Conservation (phyloP, 2,797 vertebrate species). For the Argyrosomus regius region DNA sequence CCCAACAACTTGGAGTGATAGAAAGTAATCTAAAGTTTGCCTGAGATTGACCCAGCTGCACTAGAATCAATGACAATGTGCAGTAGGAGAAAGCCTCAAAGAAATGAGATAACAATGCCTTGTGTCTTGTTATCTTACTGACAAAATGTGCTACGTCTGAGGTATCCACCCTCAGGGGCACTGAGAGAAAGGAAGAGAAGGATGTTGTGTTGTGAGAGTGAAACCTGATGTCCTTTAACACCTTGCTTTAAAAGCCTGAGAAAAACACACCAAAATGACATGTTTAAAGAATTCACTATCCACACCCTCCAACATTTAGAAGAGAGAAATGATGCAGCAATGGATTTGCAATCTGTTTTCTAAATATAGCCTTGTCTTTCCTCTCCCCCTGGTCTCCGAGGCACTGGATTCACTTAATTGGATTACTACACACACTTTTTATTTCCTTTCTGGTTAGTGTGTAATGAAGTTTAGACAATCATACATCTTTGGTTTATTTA, state of each 20-base stretch:
- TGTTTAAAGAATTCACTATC: slow-evolving; percentile 12
- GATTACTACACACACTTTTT: slow-evolving; percentile 76
- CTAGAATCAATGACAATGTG: slow-evolving; percentile 62
- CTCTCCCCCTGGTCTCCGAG: slow-evolving; percentile 50
- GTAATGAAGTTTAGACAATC: slow-evolving; percentile 72
- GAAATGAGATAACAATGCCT: slow-evolving; percentile 65
- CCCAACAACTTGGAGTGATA: slow-evolving; percentile 53
- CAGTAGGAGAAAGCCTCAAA: slow-evolving; percentile 45
- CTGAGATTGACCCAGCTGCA: slow-evolving; percentile 48
- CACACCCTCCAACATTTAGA: slow-evolving; percentile 27
- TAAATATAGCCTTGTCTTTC: slow-evolving; percentile 73
- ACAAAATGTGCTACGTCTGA: slow-evolving; percentile 48
- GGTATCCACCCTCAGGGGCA: slow-evolving; percentile 38
- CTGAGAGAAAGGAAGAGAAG: slow-evolving; percentile 5
- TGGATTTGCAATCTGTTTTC: slow-evolving; percentile 61
- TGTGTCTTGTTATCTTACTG: slow-evolving; percentile 64
- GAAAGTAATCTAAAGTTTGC: slow-evolving; percentile 74
- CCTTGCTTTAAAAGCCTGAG: not conserved
- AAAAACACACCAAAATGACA: slow-evolving; percentile 14
- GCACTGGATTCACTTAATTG: slow-evolving; percentile 69
- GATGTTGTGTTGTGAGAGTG: not conserved
- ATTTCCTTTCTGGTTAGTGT: slow-evolving; percentile 70
- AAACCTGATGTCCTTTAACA: slow-evolving; percentile 32
- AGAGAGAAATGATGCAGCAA: slow-evolving; percentile 36
- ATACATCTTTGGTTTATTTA: slow-evolving; percentile 55